phyloP scores from a whole-genome alignment of 2,113 vertebrate species.

The Gopherus evgoodei region DNA sequence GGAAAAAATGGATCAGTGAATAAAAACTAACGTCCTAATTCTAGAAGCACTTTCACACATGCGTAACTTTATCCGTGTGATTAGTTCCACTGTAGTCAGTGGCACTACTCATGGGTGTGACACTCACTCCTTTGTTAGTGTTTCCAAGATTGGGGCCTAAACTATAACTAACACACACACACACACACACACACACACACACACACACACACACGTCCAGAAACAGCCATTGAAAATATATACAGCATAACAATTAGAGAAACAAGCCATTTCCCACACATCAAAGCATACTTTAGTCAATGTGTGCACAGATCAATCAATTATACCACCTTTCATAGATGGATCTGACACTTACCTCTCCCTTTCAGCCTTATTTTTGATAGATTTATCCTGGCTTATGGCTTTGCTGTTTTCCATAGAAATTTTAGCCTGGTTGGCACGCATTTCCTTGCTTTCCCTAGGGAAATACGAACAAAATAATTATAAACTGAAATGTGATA shows the following conservation, averaged over 20 bases:
- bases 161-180: neutral
- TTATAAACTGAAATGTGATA: neutral
- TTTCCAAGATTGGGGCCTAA: neutral
- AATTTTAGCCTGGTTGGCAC: constrained; percentile 96
- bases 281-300: neutral
- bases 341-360: constrained; percentile 86
- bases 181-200: rapidly evolving
- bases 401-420: constrained; percentile 99
- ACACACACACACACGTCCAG: neutral
- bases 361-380: constrained; percentile 98
- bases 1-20: neutral
- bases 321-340: neutral
- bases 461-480: constrained; percentile 19
- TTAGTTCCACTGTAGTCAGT: neutral
- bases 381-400: constrained; percentile 98
- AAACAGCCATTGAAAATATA: neutral
- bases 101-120: neutral
- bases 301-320: neutral
- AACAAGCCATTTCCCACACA: neutral
- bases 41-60: neutral
- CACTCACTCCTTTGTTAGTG: neutral
- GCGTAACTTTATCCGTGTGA: neutral
- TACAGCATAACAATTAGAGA: neutral
- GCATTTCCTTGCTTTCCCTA: constrained; percentile 98
- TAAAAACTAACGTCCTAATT: neutral